phyloP scores from a whole-genome alignment of 2,113 vertebrate genomes.

The Notechis scutatus region DNA sequence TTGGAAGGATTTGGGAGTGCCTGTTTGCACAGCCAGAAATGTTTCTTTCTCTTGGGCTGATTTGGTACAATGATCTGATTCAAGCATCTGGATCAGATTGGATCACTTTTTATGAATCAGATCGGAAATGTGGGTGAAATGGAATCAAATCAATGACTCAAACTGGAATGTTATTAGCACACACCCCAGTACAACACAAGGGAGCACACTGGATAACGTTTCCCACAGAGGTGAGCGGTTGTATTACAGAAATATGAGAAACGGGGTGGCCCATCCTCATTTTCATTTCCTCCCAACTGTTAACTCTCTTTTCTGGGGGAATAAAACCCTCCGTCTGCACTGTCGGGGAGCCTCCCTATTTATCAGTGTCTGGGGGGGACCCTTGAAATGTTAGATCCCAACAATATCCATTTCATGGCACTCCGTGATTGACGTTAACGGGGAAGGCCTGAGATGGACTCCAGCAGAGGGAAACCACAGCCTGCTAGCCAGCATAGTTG shows the following conservation, averaged over 20 bases:
- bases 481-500: conserved; percentile 47
- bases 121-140: not conserved
- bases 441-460: conserved; percentile 31
- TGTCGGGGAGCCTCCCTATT: not conserved
- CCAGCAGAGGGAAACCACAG: conserved; percentile 42
- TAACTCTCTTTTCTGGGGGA: not conserved
- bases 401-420: conserved; percentile 2
- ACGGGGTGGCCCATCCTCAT: too few species aligned
- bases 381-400: not conserved
- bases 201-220: not conserved
- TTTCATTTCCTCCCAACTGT: not conserved
- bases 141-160: not conserved
- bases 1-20: not conserved
- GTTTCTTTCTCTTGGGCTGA: not conserved
- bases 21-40: not conserved
- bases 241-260: not conserved
- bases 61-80: not conserved
- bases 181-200: not conserved
- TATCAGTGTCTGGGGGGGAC: not conserved
- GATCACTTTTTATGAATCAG: not conserved
- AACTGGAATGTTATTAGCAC: not conserved
- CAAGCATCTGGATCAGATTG: not conserved
- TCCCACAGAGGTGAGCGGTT: not conserved
- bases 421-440: not conserved
- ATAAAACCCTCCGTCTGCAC: not conserved